Base-by-base conservation (phyloP, 1,140 invertebrate species). In the Melipona quadrifasciata region DNA sequence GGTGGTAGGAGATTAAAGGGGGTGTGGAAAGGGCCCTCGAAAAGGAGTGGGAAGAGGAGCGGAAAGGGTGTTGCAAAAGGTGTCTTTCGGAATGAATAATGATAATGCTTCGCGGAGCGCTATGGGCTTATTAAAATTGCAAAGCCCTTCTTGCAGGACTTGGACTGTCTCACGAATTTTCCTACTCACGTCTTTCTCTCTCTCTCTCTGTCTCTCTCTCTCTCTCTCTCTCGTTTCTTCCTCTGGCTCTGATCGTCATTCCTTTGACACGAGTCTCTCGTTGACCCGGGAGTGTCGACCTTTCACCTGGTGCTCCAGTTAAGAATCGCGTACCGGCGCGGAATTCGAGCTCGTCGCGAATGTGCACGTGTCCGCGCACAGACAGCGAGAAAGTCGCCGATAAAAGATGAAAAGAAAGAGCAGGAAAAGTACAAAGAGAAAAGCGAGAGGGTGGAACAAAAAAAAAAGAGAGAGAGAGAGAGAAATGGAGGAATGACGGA, bases 251-350 rank as follows among this genome's bases (percentile, higher is more conserved):
- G 39, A 47, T 47, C 39, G 39, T 47, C 39, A 47, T 8, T 47
- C 39, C 39, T 83, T 86, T 86, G 83, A 86, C 80, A 24, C 64
- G 61, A 27, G 64, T 70, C 55, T 75, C 53, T 53, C 64, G 53
- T 58, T 57, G 73, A 57, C 57, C 53, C 16, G 58, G 24, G 34
- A 65, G 68, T 65, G 82, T 55, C 77, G 77, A 85, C 77, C 70
- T 80, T 73, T 79, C 83, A 39, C 70, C 77, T 24, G 82, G 51
- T 80, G 83, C 76, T 84, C 76, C 76, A 84, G 76, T 84, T 84
- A 78, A 70, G 74, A 70, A 71, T 68, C 64, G 55, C 14, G 79
- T 19, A 21, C 17, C 17, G 65, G 65, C 67, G 84, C 73, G 80
- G 65, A 77, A 74, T 81, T 75, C 61, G 34, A 47, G 80, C 4